Evolutionary conservation across 1,140 invertebrate genomes (phyloP).

Genomic region (Coptotermes formosanus): DNA sequence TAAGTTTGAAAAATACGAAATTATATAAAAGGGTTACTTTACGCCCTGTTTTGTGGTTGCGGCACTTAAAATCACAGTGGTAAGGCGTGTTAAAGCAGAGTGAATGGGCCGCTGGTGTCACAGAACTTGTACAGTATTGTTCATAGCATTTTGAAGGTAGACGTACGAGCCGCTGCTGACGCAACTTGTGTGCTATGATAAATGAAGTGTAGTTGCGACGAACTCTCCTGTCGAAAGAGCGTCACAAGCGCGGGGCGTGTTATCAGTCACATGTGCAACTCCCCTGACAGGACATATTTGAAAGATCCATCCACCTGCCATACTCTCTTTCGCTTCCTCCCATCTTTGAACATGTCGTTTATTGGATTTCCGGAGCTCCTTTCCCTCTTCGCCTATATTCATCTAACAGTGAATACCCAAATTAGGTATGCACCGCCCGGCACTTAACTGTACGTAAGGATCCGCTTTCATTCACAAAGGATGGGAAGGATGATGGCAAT

Average conservation of each 20-base stretch:
- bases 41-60: too few relatives aligned
- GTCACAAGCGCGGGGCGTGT: not conserved
- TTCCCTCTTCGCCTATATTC: too few relatives aligned
- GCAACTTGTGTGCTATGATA: not conserved
- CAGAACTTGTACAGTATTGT: too few relatives aligned
- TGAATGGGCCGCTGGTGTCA: too few relatives aligned
- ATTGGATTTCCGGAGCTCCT: not conserved
- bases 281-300: slow-evolving; percentile 12
- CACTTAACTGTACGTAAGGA: slow-evolving; percentile 7
- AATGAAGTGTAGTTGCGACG: slow-evolving; percentile 5
- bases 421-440: not conserved
- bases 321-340: not conserved
- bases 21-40: too few relatives aligned
- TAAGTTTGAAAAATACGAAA: too few relatives aligned
- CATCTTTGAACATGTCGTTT: slow-evolving; percentile 15
- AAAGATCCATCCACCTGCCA: slow-evolving; percentile 14
- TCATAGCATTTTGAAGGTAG: too few relatives aligned
- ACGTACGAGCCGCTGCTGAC: too few relatives aligned
- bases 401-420: not conserved
- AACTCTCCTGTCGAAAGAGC: not conserved
- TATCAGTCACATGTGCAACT: slow-evolving; percentile 11
- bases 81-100: too few relatives aligned
- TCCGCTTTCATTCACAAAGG: not conserved
- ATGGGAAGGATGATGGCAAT: not conserved
- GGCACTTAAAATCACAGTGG: too few relatives aligned